Evolutionary conservation across 2,888 invertebrate genomes (phyloP).

Genomic region (Polydrusus cervinus): DNA sequence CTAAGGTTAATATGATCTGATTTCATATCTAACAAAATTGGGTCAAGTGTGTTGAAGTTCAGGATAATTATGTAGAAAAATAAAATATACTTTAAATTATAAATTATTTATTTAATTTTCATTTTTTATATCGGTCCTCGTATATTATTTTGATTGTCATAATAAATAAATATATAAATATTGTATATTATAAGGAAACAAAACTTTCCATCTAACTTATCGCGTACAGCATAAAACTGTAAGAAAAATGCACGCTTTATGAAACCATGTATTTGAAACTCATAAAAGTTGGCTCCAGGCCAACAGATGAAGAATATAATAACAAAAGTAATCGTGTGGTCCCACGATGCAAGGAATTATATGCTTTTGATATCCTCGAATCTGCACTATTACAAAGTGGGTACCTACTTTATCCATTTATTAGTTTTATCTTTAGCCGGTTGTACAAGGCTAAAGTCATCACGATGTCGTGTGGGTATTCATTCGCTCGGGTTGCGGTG

Average conservation of each 20-base stretch:
- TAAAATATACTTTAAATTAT: no score
- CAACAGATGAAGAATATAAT: constrained; percentile 34
- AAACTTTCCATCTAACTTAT: background rate
- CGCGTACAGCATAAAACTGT: background rate
- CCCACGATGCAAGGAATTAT: constrained; percentile 50
- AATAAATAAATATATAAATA: no score
- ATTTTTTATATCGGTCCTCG: no score
- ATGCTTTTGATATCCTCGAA: constrained; percentile 47
- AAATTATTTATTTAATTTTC: no score
- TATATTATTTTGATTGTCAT: no score
- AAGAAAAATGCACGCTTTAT: background rate
- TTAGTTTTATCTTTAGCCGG: constrained; percentile 50
- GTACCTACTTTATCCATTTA: constrained; percentile 55
- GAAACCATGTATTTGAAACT: constrained; percentile 10
- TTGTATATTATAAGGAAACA: no score
- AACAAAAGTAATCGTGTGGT: constrained; percentile 47
- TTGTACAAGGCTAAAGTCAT: constrained; percentile 52
- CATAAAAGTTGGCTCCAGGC: constrained; percentile 3
- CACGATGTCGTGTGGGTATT: constrained; percentile 51
- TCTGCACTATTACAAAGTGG: constrained; percentile 54
- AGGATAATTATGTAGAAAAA: no score
- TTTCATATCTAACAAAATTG: no score
- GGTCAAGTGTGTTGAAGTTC: no score
- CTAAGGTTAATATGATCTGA: no score
- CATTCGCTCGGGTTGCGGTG: constrained; percentile 3